Evolutionary conservation across 2,888 invertebrate genomes (phyloP).

Genomic region (Nomada ferruginata): DNA sequence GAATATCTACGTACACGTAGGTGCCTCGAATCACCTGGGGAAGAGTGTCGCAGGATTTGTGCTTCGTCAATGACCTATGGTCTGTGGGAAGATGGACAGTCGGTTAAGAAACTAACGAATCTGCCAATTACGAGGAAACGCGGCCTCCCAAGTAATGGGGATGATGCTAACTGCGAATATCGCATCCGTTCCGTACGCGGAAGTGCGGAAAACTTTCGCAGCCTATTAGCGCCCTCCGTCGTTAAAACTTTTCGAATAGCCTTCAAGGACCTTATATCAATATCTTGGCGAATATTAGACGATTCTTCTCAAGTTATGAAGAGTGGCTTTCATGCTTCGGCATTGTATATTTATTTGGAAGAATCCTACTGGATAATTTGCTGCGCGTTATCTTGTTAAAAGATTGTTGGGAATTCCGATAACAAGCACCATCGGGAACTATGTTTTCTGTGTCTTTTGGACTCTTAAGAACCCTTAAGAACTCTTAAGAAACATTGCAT

Average conservation of each 20-base stretch:
- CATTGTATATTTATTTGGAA: constrained; percentile 53
- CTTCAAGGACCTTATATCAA: constrained; percentile 61
- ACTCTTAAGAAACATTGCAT: not conserved
- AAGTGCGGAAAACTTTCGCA: constrained; percentile 60
- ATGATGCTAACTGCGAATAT: constrained; percentile 36
- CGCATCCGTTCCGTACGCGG: constrained; percentile 50
- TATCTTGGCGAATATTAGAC: constrained; percentile 56
- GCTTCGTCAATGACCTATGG: constrained; percentile 20
- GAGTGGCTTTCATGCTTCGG: constrained; percentile 46
- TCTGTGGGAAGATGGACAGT: not conserved
- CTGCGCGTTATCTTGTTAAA: constrained; percentile 53
- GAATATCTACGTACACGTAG: not conserved
- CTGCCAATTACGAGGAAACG: constrained; percentile 54
- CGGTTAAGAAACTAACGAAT: constrained; percentile 46
- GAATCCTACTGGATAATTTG: constrained; percentile 30
- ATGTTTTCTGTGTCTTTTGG: not conserved
- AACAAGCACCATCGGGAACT: constrained; percentile 28
- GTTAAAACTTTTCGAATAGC: constrained; percentile 68
- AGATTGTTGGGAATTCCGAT: constrained; percentile 40
- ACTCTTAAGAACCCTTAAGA: no score
- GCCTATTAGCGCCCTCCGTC: constrained; percentile 64
- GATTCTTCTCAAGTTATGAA: constrained; percentile 51
- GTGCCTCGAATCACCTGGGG: not conserved
- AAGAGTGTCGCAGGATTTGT: not conserved
- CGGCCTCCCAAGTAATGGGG: constrained; percentile 12